Evolutionary conservation across 2,797 vertebrate species (phyloP).

Genomic region (Falco rusticolus): DNA sequence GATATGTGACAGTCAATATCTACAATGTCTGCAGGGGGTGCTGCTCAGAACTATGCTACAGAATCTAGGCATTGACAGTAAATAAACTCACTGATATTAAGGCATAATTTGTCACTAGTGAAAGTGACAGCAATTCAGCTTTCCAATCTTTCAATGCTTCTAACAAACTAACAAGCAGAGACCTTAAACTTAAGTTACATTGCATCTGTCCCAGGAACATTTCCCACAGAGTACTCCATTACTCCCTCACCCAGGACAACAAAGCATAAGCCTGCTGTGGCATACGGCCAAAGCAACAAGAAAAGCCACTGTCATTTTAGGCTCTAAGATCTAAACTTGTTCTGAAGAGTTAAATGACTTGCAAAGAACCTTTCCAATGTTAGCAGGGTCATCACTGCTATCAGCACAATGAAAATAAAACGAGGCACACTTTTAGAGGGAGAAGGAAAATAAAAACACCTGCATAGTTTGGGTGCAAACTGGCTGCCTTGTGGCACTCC

Average conservation of each 20-base stretch:
- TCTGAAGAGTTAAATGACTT: background rate
- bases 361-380: background rate
- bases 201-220: background rate
- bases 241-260: background rate
- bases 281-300: background rate
- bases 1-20: rapidly evolving
- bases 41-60: background rate
- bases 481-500: background rate
- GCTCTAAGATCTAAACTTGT: background rate
- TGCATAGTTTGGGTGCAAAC: background rate
- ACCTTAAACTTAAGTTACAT: background rate
- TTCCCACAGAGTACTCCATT: background rate
- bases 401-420: background rate
- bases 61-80: background rate
- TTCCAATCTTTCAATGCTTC: background rate
- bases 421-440: rapidly evolving
- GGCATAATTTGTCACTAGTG: background rate
- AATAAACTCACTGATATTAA: background rate
- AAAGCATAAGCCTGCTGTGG: background rate
- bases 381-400: background rate
- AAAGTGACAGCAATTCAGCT: background rate
- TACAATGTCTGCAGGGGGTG: background rate
- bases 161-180: background rate
- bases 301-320: background rate
- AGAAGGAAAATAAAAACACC: background rate